A percentile compares a stretch with the other conserved stretches of the same genome.
Evolutionary conservation across 2,113 vertebrate genomes (phyloP).

Genomic region (Hyla sarda): DNA sequence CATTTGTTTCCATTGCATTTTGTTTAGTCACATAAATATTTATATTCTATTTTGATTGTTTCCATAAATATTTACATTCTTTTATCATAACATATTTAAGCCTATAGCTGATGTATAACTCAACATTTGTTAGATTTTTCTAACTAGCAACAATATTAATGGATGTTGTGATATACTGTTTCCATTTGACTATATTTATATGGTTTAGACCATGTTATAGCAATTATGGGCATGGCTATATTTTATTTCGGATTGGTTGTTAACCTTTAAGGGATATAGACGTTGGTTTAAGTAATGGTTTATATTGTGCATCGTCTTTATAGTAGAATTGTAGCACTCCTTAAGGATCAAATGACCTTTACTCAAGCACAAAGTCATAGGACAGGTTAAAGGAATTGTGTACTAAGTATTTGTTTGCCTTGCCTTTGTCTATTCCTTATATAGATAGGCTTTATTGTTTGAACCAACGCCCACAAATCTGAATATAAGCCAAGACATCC

Average conservation of each 20-base stretch:
- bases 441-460: slow-evolving; percentile 8
- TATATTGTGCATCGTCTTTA: neutral
- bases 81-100: neutral
- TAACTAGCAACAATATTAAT: no score
- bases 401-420: neutral
- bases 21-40: neutral
- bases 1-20: neutral
- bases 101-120: neutral
- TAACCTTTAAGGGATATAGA: neutral
- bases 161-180: no score
- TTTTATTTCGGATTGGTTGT: neutral
- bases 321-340: no score
- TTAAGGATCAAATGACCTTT: neutral
- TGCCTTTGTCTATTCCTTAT: no score
- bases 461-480: slow-evolving; percentile 48
- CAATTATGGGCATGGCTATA: neutral
- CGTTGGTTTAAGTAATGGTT: neutral
- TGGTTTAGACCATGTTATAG: neutral
- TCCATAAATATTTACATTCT: neutral
- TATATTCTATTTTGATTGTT: neutral
- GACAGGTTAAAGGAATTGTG: neutral
- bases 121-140: neutral
- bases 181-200: neutral
- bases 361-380: neutral
- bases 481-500: slow-evolving; percentile 45